Conservation (phyloP, 1,140 invertebrate species). For the Globodera rostochiensis region DNA sequence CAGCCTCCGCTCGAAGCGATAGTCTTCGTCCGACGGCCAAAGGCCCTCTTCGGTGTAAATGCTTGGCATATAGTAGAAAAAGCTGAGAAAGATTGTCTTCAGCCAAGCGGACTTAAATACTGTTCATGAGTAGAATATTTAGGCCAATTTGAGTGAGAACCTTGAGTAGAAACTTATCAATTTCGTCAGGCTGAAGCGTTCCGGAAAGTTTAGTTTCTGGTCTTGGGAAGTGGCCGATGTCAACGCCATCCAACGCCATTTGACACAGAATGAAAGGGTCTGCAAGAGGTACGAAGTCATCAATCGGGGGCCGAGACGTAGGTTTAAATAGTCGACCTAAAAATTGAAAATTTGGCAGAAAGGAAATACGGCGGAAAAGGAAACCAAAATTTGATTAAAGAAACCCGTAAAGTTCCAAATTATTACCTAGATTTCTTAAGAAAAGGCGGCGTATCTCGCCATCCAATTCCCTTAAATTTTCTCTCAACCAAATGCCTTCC, state of each 20-base stretch:
- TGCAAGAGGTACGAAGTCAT: background rate
- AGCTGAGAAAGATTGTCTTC: background rate
- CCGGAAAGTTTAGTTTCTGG: background rate
- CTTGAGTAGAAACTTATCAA: constrained; percentile 1
- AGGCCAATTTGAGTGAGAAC: background rate
- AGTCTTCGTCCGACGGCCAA: constrained; percentile 32
- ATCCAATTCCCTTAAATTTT: background rate
- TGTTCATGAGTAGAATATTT: background rate
- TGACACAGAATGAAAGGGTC: constrained; percentile 1
- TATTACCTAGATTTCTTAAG: background rate
- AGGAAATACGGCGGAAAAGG: no score
- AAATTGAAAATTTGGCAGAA: background rate
- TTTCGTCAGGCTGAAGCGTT: constrained; percentile 6
- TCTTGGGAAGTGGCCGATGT: background rate
- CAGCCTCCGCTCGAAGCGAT: constrained; percentile 19
- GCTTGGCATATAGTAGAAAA: constrained; percentile 27
- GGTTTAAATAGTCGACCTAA: background rate
- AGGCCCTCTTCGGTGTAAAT: constrained; percentile 52
- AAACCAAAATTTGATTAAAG: no score
- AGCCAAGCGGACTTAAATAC: constrained; percentile 2
- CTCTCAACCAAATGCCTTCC: background rate
- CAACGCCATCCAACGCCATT: constrained; percentile 13
- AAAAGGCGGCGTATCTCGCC: background rate
- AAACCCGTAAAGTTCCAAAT: no score
- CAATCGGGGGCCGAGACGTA: background rate